A percentile compares a stretch with the other conserved stretches of the same genome.
Conservation (phyloP, 2,888 invertebrate genomes). For the Tenthredo scrophulariae region DNA sequence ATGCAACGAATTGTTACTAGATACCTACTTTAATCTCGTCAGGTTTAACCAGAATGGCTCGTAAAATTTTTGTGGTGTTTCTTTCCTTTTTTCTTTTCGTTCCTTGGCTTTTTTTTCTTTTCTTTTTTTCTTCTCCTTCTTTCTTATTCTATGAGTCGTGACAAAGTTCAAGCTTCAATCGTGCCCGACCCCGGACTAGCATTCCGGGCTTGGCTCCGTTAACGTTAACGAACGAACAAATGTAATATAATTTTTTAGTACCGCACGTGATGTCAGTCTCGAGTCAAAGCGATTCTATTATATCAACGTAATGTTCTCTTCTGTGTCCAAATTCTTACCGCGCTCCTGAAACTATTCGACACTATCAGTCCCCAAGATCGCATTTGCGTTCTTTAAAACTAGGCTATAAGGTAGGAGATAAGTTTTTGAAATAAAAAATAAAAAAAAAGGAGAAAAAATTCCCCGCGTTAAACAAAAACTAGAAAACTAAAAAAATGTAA, state of each 20-base stretch:
- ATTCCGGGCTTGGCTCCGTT: conserved; percentile 23
- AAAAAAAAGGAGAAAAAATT: background rate
- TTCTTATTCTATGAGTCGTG: conserved; percentile 10
- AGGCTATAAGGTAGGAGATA: background rate
- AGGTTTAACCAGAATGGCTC: conserved; percentile 51
- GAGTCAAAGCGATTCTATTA: conserved; percentile 50
- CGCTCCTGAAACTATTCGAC: conserved; percentile 10
- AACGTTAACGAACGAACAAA: conserved; percentile 46
- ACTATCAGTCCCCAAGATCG: conserved; percentile 22
- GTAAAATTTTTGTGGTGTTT: conserved; percentile 35
- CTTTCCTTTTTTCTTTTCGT: background rate
- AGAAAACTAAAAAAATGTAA: background rate
- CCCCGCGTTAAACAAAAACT: background rate
- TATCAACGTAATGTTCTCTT: conserved; percentile 44
- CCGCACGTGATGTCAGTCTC: conserved; percentile 50
- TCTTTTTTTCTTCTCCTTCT: background rate
- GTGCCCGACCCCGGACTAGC: conserved; percentile 34
- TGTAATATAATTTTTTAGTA: conserved; percentile 41
- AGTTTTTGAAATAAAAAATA: background rate
- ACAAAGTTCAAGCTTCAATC: conserved; percentile 51
- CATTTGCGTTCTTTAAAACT: background rate
- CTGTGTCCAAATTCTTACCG: conserved; percentile 28
- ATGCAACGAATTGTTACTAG: conserved; percentile 57
- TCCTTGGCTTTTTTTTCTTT: background rate
- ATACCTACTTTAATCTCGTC: conserved; percentile 46